Evolutionary conservation across 2,888 invertebrate genomes (phyloP).

Genomic region (Germaria angustata): DNA sequence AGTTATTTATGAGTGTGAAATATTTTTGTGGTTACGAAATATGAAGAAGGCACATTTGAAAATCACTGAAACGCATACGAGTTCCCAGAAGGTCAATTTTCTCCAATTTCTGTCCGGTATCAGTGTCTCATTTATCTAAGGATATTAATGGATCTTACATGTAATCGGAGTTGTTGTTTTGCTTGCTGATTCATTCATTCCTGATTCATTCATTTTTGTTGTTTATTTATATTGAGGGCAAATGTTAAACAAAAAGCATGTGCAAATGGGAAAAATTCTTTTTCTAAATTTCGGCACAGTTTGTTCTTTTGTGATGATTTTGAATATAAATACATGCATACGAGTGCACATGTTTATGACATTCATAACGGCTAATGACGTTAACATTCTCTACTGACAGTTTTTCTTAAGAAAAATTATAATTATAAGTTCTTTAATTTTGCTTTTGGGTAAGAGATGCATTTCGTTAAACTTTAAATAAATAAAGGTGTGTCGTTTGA

Average conservation of each 20-base stretch:
- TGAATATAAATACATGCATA: too few relatives aligned
- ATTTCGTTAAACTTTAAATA: background rate
- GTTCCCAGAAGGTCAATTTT: slow-evolving; percentile 52
- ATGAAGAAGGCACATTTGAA: background rate
- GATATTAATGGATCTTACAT: slow-evolving; percentile 16
- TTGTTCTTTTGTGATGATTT: too few relatives aligned
- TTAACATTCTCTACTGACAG: slow-evolving; percentile 46
- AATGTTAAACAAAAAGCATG: slow-evolving; percentile 13
- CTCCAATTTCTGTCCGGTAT: background rate
- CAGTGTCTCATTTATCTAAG: slow-evolving; percentile 40
- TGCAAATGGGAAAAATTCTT: background rate
- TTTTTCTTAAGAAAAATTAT: too few relatives aligned
- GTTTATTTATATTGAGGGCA: background rate
- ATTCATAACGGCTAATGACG: slow-evolving; percentile 48
- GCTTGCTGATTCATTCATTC: slow-evolving; percentile 23
- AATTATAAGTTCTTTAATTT: too few relatives aligned
- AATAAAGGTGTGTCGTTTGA: background rate
- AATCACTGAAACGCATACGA: slow-evolving; percentile 16
- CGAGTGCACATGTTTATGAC: slow-evolving; percentile 32
- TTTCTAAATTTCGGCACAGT: background rate
- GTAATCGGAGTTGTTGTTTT: background rate
- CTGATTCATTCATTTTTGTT: slow-evolving; percentile 11
- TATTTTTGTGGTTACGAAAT: slow-evolving; percentile 8
- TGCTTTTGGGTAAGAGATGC: background rate
- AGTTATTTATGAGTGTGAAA: background rate